These are phyloP conservation scores for Rhadina sibilatrix DNA, from an alignment of 2,113 vertebrate species.

Conservation along the genomic window DNA sequence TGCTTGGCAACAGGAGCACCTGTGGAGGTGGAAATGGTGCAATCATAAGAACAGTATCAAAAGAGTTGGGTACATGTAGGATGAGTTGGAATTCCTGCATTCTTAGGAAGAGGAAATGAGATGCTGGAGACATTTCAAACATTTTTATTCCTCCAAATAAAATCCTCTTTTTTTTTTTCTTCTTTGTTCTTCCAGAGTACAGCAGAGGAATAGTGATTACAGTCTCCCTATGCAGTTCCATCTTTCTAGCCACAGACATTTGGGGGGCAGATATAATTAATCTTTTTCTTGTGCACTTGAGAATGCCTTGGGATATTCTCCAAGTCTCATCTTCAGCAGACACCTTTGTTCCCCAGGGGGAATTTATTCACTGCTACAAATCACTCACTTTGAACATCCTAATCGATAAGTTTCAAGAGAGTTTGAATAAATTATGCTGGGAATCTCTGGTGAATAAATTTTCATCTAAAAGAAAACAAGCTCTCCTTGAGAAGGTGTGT, in stretches of 20 bases:
- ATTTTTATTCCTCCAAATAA: not conserved
- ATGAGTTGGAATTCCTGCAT: not conserved
- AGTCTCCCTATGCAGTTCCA: not conserved
- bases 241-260: not conserved
- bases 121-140: not conserved
- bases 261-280: conserved; percentile 1
- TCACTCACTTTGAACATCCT: conserved; percentile 5
- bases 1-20: not conserved
- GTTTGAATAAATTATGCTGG: conserved; percentile 11
- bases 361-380: not conserved
- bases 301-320: not conserved
- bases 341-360: not conserved
- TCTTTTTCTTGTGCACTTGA: not conserved
- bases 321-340: not conserved
- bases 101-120: not conserved
- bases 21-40: not conserved
- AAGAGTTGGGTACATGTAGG: not conserved
- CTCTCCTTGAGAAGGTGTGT: not conserved
- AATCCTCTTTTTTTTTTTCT: not conserved
- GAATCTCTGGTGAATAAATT: not conserved
- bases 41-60: not conserved
- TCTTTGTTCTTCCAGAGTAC: not conserved
- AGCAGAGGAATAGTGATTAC: not conserved
- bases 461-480: not conserved
- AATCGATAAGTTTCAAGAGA: conserved; percentile 10